A percentile compares a stretch with the other conserved stretches of the same genome.
Conservation (phyloP, 2,888 invertebrate species). For the Heteropelma amictum region DNA sequence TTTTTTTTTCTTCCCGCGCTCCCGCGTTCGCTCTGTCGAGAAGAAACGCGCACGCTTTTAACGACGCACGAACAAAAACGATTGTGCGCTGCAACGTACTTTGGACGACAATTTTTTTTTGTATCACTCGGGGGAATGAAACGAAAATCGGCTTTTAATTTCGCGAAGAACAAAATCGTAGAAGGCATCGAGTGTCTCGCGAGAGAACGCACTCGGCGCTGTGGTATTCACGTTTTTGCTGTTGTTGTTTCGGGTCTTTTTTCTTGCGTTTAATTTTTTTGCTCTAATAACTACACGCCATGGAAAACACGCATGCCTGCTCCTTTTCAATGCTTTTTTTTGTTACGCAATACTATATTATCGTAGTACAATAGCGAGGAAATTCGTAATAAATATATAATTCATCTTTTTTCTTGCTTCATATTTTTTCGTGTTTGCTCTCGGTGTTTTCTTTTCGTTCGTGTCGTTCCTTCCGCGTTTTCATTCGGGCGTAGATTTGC, state of each 20-base stretch:
- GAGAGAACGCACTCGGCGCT: conserved; percentile 56
- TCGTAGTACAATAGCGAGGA: conserved; percentile 55
- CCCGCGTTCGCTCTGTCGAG: background rate
- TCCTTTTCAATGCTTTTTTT: conserved; percentile 37
- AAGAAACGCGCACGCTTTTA: conserved; percentile 6
- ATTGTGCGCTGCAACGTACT: conserved; percentile 29
- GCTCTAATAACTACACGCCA: background rate
- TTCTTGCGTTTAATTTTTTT: conserved; percentile 2
- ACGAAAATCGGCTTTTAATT: background rate
- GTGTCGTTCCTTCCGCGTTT: conserved; percentile 25
- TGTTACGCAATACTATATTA: conserved; percentile 63
- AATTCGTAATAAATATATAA: conserved; percentile 59
- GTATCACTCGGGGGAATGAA: no score
- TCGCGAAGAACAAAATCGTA: conserved; percentile 20
- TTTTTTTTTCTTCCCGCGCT: conserved; percentile 28
- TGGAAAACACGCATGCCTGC: conserved; percentile 18
- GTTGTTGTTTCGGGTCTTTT: conserved; percentile 8
- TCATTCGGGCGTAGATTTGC: background rate
- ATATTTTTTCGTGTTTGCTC: conserved; percentile 6
- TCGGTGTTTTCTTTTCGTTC: conserved; percentile 31
- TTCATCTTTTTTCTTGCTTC: conserved; percentile 32
- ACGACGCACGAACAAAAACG: conserved; percentile 3
- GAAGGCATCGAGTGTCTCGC: conserved; percentile 40
- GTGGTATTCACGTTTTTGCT: conserved; percentile 36
- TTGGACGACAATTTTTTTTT: no score